A percentile compares a stretch with the other conserved stretches of the same genome.
phyloP scores from a whole-genome alignment of 2,113 vertebrate species.

The Sclerurus mexicanus region DNA sequence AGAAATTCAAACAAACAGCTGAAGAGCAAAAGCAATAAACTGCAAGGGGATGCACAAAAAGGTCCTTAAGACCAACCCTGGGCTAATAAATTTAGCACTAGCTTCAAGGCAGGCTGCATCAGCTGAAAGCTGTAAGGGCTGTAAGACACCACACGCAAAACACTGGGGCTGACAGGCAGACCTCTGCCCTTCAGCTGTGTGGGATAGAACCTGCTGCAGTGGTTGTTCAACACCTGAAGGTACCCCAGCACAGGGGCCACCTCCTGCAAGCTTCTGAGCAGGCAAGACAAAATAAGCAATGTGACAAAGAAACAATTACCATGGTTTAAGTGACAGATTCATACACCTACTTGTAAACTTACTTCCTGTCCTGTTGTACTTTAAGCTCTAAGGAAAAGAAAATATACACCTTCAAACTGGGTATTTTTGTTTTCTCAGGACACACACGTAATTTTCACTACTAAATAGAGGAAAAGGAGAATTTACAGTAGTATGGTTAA shows the following conservation, averaged over 20 bases:
- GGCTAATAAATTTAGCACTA: neutral
- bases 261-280: neutral
- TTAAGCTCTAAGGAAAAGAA: neutral
- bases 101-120: neutral
- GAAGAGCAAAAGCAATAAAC: neutral
- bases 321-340: neutral
- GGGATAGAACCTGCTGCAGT: neutral
- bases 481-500: neutral
- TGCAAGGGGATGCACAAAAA: neutral
- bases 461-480: neutral
- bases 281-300: neutral
- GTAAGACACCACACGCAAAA: neutral
- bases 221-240: neutral
- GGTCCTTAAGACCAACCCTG: neutral
- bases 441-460: neutral
- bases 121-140: neutral
- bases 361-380: neutral
- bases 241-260: neutral
- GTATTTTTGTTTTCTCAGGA: neutral
- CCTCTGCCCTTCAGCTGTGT: neutral
- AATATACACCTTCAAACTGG: neutral
- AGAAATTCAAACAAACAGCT: constrained; percentile 1
- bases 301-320: neutral
- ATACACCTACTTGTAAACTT: neutral
- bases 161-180: neutral